Conservation (phyloP, 2,888 invertebrate genomes). For the Alitta virens region DNA sequence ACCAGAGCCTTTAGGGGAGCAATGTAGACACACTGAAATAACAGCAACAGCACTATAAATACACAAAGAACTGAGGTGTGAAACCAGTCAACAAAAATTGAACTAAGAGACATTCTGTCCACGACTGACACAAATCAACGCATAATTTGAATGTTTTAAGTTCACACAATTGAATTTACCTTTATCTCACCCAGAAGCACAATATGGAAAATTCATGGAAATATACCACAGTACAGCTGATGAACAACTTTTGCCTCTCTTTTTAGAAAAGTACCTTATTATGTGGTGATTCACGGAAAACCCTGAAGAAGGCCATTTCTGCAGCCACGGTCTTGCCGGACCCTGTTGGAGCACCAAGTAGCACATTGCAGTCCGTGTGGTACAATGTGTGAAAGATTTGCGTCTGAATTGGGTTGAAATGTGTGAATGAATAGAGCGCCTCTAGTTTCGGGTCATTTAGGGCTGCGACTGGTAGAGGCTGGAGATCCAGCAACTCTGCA, state of each 20-base stretch:
- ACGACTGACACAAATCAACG: too few species aligned
- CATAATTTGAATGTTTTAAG: too few species aligned
- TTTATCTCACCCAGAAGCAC: too few species aligned
- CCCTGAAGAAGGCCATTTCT: constrained; percentile 92
- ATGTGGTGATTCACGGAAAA: constrained; percentile 77
- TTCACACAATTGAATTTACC: too few species aligned
- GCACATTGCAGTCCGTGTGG: constrained; percentile 88
- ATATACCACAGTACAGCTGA: too few species aligned
- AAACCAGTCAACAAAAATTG: too few species aligned
- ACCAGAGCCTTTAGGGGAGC: constrained; percentile 97
- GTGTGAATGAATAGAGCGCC: constrained; percentile 81
- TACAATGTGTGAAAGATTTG: constrained; percentile 95
- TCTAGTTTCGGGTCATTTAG: constrained; percentile 77
- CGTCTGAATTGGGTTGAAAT: constrained; percentile 98
- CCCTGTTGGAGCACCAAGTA: constrained; percentile 87
- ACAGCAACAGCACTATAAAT: too few species aligned
- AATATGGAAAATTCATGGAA: too few species aligned
- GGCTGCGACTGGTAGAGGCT: constrained; percentile 83
- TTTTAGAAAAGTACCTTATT: too few species aligned
- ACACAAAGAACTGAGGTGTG: too few species aligned
- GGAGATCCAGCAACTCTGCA: constrained; percentile 80
- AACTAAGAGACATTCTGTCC: too few species aligned
- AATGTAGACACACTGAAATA: constrained; percentile 79
- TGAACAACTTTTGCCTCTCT: too few species aligned
- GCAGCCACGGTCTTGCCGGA: constrained; percentile 98